Percentiles rank a stretch among this genome's conserved stretches.
Conservation (phyloP, 2,797 vertebrate genomes). For the Syncerus caffer region DNA sequence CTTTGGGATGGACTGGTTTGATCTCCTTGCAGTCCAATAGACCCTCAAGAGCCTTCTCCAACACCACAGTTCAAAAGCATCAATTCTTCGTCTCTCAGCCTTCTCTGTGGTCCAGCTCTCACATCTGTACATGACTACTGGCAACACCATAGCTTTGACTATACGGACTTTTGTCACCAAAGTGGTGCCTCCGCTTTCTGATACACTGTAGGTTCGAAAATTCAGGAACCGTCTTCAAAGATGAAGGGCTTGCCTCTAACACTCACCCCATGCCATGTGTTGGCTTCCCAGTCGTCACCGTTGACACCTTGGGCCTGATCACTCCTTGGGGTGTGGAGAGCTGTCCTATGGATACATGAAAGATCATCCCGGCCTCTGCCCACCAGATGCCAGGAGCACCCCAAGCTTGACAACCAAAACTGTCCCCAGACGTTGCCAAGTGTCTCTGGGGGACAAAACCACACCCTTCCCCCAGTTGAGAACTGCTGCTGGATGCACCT, state of each 20-base stretch:
- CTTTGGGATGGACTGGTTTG: not conserved
- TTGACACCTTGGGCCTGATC: not conserved
- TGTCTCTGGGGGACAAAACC: not conserved
- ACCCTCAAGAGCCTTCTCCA: not conserved
- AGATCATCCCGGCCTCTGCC: not conserved
- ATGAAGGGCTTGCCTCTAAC: not conserved
- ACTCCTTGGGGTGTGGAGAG: not conserved
- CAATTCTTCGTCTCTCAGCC: not conserved
- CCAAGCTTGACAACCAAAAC: not conserved
- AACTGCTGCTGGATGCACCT: not conserved
- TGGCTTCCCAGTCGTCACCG: rapidly evolving
- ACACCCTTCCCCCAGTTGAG: rapidly evolving
- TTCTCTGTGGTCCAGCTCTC: not conserved
- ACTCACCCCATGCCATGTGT: rapidly evolving
- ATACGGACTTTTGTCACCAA: not conserved
- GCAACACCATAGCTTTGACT: not conserved
- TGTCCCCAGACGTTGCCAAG: not conserved
- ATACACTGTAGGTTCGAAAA: not conserved
- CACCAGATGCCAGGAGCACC: not conserved
- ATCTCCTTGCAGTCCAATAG: not conserved
- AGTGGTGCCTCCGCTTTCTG: not conserved
- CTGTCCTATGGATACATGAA: not conserved
- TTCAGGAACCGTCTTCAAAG: not conserved
- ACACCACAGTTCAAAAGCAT: not conserved
- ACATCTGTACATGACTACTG: not conserved